These are phyloP conservation scores for Aphidius gifuensis DNA, from an alignment of 1,140 invertebrate genomes.

Conservation along the genomic window DNA sequence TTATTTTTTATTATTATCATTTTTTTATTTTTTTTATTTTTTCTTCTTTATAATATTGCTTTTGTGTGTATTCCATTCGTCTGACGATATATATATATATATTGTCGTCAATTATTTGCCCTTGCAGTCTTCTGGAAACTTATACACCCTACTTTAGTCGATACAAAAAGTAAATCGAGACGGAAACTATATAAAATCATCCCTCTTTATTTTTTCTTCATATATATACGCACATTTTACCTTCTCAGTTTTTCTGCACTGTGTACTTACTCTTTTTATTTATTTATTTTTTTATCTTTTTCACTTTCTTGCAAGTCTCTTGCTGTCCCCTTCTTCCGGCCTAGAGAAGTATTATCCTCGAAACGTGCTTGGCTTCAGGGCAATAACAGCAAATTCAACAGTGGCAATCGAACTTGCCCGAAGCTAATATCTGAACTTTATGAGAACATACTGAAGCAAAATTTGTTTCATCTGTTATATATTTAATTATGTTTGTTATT, in stretches of 20 bases:
- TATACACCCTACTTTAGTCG: not conserved
- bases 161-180: not conserved
- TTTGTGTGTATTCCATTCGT: too few species aligned
- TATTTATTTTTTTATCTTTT: constrained; percentile 1
- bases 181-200: not conserved
- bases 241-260: not conserved
- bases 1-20: constrained; percentile 5
- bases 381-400: constrained; percentile 28
- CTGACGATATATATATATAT: not conserved
- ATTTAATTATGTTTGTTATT: too few species aligned
- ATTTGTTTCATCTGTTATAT: not conserved
- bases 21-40: not conserved
- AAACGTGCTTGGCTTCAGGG: constrained; percentile 25
- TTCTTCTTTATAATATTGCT: too few species aligned
- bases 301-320: not conserved
- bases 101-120: constrained; percentile 11
- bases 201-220: not conserved
- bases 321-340: constrained; percentile 9
- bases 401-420: constrained; percentile 43
- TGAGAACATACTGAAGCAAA: not conserved
- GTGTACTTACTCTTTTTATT: constrained; percentile 2
- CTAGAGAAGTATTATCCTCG: constrained; percentile 22
- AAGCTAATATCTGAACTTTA: constrained; percentile 38
- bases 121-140: not conserved
- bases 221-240: constrained; percentile 2